Evolutionary conservation across 2,797 vertebrate genomes (phyloP), one percentile per base, ranked within the genome.

Genomic region (Dipus sagitta): DNA sequence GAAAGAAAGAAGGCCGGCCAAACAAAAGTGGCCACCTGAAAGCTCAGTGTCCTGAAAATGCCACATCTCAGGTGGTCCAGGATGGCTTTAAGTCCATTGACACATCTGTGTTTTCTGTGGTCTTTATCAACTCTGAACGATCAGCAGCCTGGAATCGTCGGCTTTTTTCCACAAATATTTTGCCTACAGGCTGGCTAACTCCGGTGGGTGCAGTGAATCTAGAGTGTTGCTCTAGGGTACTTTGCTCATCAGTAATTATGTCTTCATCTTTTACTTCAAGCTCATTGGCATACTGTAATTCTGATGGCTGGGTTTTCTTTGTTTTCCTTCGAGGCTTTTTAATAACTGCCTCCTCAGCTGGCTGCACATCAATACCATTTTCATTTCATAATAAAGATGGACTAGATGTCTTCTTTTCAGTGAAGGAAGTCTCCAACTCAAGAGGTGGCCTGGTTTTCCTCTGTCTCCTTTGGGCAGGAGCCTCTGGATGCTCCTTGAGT

Each of bases 21-120:
- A 64, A 18, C 15, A 89, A 32, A 86, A 95, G 93, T n/a, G 67
- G 77, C 93, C 94, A 99, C 99, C 99, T 99, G 98, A 99, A 99
- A 94, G 98, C 98, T 92, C 98, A 97, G 93, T 99, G 99, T 28
- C 99, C 98, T 8, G 98, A 98, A 34, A 99, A 60, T 2, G 99
- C 99, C 2, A 99, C 99, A n/a, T 99, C 99, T 97, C 98, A 99
- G 85, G 99, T 99, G 47, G 98, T 99, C 99, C 99, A 99, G 0
- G 98, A 98, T 68, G 98, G 97, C 79, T 98, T 99, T 85, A 98
- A 80, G 6, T 99, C 99, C 88, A 99, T 92, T 65, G 98, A 97
- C 80, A 98, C 97, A 6, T 99, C 99, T 47, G 97, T 96, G 87
- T 98, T 98, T 93, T 98, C 98, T 54, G 98, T 98, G 80, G 98